Percentiles rank a stretch among this genome's conserved stretches.
phyloP scores from a whole-genome alignment of 2,113 vertebrate genomes.

The Bettongia penicillata region DNA sequence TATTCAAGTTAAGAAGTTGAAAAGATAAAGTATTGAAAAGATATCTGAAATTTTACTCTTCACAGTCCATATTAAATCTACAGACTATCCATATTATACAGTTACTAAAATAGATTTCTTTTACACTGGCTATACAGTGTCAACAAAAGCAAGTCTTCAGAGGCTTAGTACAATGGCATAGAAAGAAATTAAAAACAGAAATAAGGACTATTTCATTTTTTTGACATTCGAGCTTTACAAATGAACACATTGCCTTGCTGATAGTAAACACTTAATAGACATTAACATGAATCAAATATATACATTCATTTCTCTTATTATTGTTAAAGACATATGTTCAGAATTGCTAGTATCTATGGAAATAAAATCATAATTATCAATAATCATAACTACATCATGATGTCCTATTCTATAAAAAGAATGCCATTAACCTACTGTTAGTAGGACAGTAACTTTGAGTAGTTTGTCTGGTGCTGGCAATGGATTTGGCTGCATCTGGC shows the following conservation, averaged over 20 bases:
- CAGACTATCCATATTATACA: not conserved
- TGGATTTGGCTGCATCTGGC: not conserved
- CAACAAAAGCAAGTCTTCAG: conserved; percentile 58
- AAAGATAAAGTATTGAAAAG: conserved; percentile 11
- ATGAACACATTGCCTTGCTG: not conserved
- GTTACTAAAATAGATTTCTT: conserved; percentile 58
- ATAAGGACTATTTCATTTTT: not conserved
- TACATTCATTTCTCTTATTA: conserved; percentile 43
- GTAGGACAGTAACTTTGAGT: not conserved
- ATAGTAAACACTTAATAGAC: not conserved
- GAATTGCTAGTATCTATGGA: conserved; percentile 63
- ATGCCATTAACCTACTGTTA: conserved; percentile 42
- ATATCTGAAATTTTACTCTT: conserved; percentile 31
- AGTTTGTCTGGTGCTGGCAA: not conserved
- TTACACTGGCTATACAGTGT: conserved; percentile 42
- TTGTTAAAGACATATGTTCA: conserved; percentile 68
- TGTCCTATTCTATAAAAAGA: conserved; percentile 64
- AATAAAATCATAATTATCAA: conserved; percentile 74
- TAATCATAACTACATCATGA: conserved; percentile 61
- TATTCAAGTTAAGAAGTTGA: conserved; percentile 17
- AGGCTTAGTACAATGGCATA: conserved; percentile 63
- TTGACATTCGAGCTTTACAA: not conserved
- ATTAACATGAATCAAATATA: conserved; percentile 44
- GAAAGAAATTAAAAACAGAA: conserved; percentile 61
- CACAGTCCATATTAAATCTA: conserved; percentile 17